Percentiles rank a stretch among this genome's conserved stretches.
phyloP scores from a whole-genome alignment of 1,140 invertebrate species.

The Coelopa frigida region DNA sequence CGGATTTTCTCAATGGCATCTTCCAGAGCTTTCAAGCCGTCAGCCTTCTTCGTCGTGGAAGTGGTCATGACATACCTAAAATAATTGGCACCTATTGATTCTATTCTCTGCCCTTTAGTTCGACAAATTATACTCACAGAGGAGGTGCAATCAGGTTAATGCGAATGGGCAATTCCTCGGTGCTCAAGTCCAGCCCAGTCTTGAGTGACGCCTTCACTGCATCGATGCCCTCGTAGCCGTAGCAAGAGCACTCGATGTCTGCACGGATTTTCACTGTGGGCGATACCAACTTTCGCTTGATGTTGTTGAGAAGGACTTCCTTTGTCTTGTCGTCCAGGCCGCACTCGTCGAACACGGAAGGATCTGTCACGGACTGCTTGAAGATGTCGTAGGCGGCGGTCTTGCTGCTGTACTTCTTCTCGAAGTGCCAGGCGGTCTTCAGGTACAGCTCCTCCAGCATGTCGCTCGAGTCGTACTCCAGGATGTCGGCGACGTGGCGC shows the following conservation, averaged over 20 bases:
- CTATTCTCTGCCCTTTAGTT: constrained; percentile 45
- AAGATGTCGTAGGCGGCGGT: constrained; percentile 95
- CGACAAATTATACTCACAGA: constrained; percentile 64
- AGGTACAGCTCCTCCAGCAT: constrained; percentile 93
- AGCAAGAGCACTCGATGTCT: constrained; percentile 97
- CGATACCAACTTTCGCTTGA: constrained; percentile 92
- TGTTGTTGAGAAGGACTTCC: constrained; percentile 88
- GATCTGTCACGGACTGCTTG: constrained; percentile 93
- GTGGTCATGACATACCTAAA: constrained; percentile 81
- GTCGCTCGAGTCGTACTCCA: constrained; percentile 84
- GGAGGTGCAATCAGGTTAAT: constrained; percentile 99
- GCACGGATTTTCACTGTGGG: constrained; percentile 97
- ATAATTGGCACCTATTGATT: background rate
- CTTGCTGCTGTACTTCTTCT: constrained; percentile 95
- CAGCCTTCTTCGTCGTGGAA: constrained; percentile 90
- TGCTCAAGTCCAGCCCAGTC: constrained; percentile 86
- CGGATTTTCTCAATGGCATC: constrained; percentile 85
- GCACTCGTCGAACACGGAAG: constrained; percentile 92
- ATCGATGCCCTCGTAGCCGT: constrained; percentile 98
- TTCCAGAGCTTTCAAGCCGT: constrained; percentile 83
- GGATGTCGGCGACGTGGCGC: constrained; percentile 90
- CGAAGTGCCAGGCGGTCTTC: constrained; percentile 99
- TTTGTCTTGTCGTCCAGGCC: constrained; percentile 89
- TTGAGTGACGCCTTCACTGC: constrained; percentile 92
- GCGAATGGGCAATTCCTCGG: constrained; percentile 90